Base-by-base conservation (phyloP, 2,797 vertebrate genomes). In the Falco peregrinus region DNA sequence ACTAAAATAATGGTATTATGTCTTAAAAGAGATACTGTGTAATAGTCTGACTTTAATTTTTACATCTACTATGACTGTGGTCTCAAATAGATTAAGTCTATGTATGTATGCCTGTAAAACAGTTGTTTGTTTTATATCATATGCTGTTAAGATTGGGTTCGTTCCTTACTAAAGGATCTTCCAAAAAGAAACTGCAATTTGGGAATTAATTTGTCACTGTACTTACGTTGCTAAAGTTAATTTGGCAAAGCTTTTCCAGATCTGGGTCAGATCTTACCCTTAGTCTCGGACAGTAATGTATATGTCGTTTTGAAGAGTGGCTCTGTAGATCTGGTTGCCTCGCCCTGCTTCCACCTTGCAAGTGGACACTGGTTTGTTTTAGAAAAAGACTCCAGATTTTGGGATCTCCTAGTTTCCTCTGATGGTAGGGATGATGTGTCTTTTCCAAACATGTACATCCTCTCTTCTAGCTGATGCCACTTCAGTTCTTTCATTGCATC, bases 51-150 rank as follows among this genome's bases (percentile, higher is more conserved):
- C 20, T 26, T 13, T 13, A 53, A 31, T 67, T 84, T 94, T 71
- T 37, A 57, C 28, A 26, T 37, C 41, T 37, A 2, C 33, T 70
- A 4, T 20, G 18, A 29, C 3, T 76, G 63, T 16, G 25, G 22
- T n/a, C 56, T 83, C 35, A 79, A 29, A 69, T 7, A 33, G 18
- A 43, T 20, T 1, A 0, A 81, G 24, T 45, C 45, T n/a, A 16
- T 56, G 25, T 41, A 19, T 26, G 18, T 33, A 87, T 0, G 1
- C 6, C n/a, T 59, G 12, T 69, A 41, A 81, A 84, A 47, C 16
- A n/a, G 24, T 24, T 4, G 16, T 16, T 89, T 45, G 1, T 24
- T 87, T 74, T 25, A 41, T 4, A 19, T 6, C 0, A 0, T 9
- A 16, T n/a, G 13, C 9, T 47, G 17, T 73, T 64, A 79, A 56